phyloP scores from a whole-genome alignment of 2,797 vertebrate genomes.

The Microctenopoma lineatum region DNA sequence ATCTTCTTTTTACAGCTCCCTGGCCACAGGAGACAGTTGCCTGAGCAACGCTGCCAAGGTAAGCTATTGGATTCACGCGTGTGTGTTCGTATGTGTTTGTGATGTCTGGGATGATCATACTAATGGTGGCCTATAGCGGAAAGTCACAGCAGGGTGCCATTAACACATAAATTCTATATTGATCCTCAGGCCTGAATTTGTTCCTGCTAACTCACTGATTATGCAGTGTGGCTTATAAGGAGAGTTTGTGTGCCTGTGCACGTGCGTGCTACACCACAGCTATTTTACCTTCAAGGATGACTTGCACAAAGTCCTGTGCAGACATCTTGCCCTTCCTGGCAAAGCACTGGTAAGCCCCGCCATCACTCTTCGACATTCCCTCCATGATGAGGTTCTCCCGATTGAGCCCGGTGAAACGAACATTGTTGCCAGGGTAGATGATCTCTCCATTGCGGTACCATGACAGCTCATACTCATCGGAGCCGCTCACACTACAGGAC shows the following conservation, averaged over 20 bases:
- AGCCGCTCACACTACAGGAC: conserved; percentile 94
- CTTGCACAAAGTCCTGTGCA: conserved; percentile 97
- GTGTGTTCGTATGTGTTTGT: conserved; percentile 51
- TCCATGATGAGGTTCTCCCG: conserved; percentile 97
- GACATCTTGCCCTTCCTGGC: conserved; percentile 95
- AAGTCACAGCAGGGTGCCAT: conserved; percentile 68
- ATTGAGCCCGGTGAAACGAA: conserved; percentile 91
- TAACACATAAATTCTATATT: conserved; percentile 64
- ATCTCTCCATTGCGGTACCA: conserved; percentile 98
- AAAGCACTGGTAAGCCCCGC: conserved; percentile 98
- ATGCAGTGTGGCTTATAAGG: conserved; percentile 28
- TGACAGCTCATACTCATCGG: conserved; percentile 93
- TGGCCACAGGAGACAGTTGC: conserved; percentile 87
- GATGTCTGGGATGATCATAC: conserved; percentile 69
- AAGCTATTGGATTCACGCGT: conserved; percentile 75
- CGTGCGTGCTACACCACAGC: neutral
- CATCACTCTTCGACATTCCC: conserved; percentile 97
- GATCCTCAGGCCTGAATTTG: conserved; percentile 56
- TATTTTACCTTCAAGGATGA: conserved; percentile 93
- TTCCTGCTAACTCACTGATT: conserved; percentile 61
- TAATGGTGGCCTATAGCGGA: conserved; percentile 70
- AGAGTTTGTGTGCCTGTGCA: conserved; percentile 9
- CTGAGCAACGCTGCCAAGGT: conserved; percentile 85
- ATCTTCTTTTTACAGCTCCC: conserved; percentile 86
- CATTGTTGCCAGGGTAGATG: conserved; percentile 92